These are phyloP conservation scores for Tetramorium parvispinum DNA, from an alignment of 1,140 invertebrate genomes.

Conservation along the genomic window DNA sequence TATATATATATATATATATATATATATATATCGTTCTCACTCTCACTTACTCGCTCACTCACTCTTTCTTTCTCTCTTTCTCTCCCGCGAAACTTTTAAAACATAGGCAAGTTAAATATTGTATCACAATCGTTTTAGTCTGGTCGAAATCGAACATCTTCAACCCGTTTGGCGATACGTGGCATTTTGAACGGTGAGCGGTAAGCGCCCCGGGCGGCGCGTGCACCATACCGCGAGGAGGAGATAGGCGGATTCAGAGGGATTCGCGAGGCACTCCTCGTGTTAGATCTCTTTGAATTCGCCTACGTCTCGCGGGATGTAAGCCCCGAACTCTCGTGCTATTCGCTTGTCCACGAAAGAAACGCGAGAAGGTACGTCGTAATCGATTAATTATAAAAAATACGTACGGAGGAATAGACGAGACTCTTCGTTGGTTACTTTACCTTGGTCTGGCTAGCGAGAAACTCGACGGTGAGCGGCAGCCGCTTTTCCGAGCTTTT, in stretches of 20 bases:
- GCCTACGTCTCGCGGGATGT: constrained; percentile 18
- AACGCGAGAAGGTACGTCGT: constrained; percentile 65
- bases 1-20: not conserved
- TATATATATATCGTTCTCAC: not conserved
- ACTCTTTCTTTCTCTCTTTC: constrained; percentile 14
- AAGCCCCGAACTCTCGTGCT: constrained; percentile 65
- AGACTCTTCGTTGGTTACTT: constrained; percentile 71
- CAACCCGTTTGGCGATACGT: constrained; percentile 82
- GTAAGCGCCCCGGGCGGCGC: constrained; percentile 58
- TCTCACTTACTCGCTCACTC: constrained; percentile 8
- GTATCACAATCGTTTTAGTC: constrained; percentile 85
- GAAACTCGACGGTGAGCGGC: constrained; percentile 65
- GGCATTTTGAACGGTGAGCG: constrained; percentile 74
- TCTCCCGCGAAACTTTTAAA: constrained; percentile 74
- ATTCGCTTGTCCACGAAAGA: constrained; percentile 64
- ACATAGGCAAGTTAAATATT: constrained; percentile 86
- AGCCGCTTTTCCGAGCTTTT: not conserved
- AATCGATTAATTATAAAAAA: constrained; percentile 68
- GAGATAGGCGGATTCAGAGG: constrained; percentile 19
- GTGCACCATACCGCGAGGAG: constrained; percentile 51
- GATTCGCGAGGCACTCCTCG: constrained; percentile 55
- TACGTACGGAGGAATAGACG: constrained; percentile 63
- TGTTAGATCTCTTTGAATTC: constrained; percentile 52
- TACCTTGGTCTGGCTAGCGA: constrained; percentile 57
- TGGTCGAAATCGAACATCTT: constrained; percentile 85